Conservation (phyloP, 2,888 invertebrate genomes). For the Monopis laevigella region DNA sequence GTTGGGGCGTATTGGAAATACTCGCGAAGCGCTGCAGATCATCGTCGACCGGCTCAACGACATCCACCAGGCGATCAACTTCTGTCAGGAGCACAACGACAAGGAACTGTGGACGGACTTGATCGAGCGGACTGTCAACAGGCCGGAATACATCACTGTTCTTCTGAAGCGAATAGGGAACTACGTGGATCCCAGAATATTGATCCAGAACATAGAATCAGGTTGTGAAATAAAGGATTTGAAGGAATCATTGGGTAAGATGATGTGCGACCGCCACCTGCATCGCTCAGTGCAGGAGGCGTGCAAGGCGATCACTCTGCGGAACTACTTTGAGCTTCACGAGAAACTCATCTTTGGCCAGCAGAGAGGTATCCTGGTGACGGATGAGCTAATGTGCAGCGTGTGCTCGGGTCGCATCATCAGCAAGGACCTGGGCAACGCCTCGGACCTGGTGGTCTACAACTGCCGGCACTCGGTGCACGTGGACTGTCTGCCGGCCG, state of each 20-base stretch:
- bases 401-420: constrained; percentile 82
- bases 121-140: constrained; percentile 85
- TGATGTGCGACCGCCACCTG: constrained; percentile 94
- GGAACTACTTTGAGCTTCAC: constrained; percentile 89
- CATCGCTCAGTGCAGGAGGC: constrained; percentile 93
- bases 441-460: constrained; percentile 80
- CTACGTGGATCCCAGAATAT: constrained; percentile 89
- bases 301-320: constrained; percentile 88
- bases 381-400: constrained; percentile 81
- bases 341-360: constrained; percentile 82
- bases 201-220: constrained; percentile 85
- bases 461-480: constrained; percentile 93
- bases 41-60: constrained; percentile 87
- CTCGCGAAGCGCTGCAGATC: constrained; percentile 88
- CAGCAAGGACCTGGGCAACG: constrained; percentile 74
- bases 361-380: constrained; percentile 78
- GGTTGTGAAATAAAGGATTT: constrained; percentile 89
- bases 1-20: constrained; percentile 88
- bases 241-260: constrained; percentile 90
- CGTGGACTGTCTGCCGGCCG: constrained; percentile 77
- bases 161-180: constrained; percentile 70
- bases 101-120: constrained; percentile 93
- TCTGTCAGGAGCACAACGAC: constrained; percentile 97
- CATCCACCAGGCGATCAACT: constrained; percentile 93
- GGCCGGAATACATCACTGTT: constrained; percentile 76